Conservation (phyloP, 2,113 vertebrate species). For the Euleptes europaea region DNA sequence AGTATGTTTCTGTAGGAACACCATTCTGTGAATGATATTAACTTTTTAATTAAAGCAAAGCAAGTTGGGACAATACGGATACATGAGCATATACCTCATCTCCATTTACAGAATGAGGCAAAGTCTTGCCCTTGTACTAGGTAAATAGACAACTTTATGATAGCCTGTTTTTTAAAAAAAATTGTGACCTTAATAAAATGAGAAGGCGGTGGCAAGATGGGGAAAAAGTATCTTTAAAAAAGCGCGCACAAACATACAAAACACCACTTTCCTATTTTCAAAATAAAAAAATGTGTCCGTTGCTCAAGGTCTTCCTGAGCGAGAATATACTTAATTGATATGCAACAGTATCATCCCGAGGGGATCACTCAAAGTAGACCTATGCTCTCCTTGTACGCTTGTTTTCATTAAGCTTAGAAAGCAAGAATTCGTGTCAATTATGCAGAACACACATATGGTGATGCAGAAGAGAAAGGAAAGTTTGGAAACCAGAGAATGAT, state of each 20-base stretch:
- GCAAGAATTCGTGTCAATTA: accelerated
- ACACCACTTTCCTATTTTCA: neutral
- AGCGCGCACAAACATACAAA: no score
- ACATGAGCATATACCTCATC: slow-evolving; percentile 52
- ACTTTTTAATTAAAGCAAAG: slow-evolving; percentile 75
- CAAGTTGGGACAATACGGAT: slow-evolving; percentile 57
- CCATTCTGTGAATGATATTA: slow-evolving; percentile 66
- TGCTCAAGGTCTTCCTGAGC: slow-evolving; percentile 1
- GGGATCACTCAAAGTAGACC: slow-evolving; percentile 2
- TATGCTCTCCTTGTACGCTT: neutral
- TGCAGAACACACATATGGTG: neutral
- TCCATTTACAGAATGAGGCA: slow-evolving; percentile 54
- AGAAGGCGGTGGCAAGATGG: accelerated
- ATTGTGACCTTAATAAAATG: slow-evolving; percentile 10
- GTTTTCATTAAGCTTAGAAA: neutral
- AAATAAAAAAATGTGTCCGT: neutral
- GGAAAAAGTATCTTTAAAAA: neutral
- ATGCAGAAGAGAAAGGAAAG: neutral
- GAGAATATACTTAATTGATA: neutral
- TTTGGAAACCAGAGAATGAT: neutral
- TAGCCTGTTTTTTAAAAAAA: slow-evolving; percentile 13
- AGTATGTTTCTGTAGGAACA: slow-evolving; percentile 39
- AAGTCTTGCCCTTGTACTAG: slow-evolving; percentile 22
- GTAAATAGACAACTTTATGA: slow-evolving; percentile 24
- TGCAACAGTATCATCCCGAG: neutral